These are phyloP conservation scores for Tapirus terrestris DNA, from an alignment of 2,113 vertebrate species.

Conservation along the genomic window DNA sequence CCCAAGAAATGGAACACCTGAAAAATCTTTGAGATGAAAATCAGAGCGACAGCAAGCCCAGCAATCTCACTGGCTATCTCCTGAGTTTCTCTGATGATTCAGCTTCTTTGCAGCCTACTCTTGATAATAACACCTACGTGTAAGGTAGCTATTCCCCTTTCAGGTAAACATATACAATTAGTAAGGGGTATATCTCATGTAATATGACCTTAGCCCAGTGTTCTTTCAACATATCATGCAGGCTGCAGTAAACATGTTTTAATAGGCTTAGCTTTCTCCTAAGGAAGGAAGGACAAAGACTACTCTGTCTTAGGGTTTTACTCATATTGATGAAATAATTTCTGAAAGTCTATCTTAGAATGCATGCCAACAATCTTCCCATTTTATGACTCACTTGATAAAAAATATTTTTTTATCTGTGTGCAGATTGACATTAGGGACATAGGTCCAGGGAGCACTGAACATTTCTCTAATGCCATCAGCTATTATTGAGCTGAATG, in stretches of 20 bases:
- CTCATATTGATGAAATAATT: background rate
- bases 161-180: background rate
- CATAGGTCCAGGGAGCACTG: background rate
- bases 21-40: background rate
- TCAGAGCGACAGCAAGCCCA: background rate
- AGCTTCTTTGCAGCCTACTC: background rate
- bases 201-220: background rate
- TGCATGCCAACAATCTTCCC: background rate
- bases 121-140: background rate
- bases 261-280: background rate
- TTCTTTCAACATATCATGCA: background rate
- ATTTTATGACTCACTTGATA: slow-evolving; percentile 35
- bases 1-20: background rate
- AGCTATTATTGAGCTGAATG: background rate
- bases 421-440: background rate
- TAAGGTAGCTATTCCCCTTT: background rate
- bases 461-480: background rate
- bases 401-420: background rate
- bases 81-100: background rate
- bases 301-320: background rate
- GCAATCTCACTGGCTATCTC: background rate
- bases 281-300: background rate
- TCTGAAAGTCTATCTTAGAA: background rate
- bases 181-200: background rate
- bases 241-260: background rate